phyloP scores from a whole-genome alignment of 1,140 invertebrate species.

The Ericerus pela region DNA sequence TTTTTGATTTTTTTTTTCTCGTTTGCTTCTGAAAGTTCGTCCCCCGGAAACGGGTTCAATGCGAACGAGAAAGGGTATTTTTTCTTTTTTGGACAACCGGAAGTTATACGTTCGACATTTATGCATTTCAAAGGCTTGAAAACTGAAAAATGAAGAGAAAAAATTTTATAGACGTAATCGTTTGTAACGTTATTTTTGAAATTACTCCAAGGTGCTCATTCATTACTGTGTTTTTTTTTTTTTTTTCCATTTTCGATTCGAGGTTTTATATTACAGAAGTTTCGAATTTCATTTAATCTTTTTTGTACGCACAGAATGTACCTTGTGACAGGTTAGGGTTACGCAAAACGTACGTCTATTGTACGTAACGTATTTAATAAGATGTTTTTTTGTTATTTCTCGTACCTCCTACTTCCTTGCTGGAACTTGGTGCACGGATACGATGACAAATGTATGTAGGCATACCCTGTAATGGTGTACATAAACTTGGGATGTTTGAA shows the following conservation, averaged over 20 bases:
- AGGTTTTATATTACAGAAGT: conserved; percentile 4
- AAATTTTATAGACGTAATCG: neutral
- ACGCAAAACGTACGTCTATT: neutral
- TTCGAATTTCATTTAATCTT: conserved; percentile 4
- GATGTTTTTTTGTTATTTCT: conserved; percentile 2
- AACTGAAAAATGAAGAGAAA: no score
- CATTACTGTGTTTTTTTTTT: neutral
- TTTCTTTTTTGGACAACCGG: conserved; percentile 6
- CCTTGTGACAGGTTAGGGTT: conserved; percentile 5
- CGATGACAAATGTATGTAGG: no score
- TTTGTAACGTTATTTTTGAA: neutral
- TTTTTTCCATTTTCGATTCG: neutral
- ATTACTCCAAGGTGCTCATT: neutral
- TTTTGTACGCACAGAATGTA: neutral
- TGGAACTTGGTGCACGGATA: neutral
- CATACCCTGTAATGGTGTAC: no score
- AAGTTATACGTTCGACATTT: conserved; percentile 6
- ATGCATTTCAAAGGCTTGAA: conserved; percentile 6
- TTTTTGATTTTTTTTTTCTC: no score
- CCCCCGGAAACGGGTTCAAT: neutral
- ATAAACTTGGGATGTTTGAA: no score
- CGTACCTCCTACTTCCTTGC: conserved; percentile 6
- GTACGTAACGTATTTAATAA: conserved; percentile 8
- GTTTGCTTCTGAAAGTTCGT: neutral
- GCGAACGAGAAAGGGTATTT: no score